A percentile compares a stretch with the other conserved stretches of the same genome.
Conservation (phyloP, 2,888 invertebrate genomes). For the Pachydiplax longipennis region DNA sequence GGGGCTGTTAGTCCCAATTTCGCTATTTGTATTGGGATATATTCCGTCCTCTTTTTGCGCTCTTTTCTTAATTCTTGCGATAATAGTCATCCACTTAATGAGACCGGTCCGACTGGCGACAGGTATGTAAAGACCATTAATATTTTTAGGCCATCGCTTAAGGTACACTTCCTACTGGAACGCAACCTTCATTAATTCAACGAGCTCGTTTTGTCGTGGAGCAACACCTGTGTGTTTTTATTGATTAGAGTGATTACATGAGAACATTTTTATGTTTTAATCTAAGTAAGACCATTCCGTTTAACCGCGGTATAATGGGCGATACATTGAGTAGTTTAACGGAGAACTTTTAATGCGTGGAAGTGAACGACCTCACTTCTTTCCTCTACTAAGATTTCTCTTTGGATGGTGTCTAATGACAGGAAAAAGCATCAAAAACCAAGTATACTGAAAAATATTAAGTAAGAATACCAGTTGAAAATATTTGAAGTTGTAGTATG, state of each 20-base stretch:
- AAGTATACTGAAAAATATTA: no score
- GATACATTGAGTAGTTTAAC: neutral
- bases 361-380: no score
- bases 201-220: neutral
- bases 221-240: neutral
- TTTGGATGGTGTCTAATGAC: no score
- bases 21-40: slow-evolving; percentile 27
- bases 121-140: neutral
- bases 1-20: neutral
- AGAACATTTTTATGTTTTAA: neutral
- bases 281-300: neutral
- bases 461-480: no score
- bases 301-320: neutral
- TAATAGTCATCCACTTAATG: slow-evolving; percentile 14
- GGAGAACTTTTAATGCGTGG: no score
- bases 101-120: neutral
- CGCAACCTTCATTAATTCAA: neutral
- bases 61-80: slow-evolving; percentile 5
- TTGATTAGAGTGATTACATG: neutral
- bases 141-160: neutral
- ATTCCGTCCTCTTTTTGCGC: neutral
- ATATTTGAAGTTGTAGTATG: no score
- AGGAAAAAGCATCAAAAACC: no score
- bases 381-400: no score
- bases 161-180: neutral